Evolutionary conservation across 2,113 vertebrate genomes (phyloP).

Genomic region (Anoura caudifer): DNA sequence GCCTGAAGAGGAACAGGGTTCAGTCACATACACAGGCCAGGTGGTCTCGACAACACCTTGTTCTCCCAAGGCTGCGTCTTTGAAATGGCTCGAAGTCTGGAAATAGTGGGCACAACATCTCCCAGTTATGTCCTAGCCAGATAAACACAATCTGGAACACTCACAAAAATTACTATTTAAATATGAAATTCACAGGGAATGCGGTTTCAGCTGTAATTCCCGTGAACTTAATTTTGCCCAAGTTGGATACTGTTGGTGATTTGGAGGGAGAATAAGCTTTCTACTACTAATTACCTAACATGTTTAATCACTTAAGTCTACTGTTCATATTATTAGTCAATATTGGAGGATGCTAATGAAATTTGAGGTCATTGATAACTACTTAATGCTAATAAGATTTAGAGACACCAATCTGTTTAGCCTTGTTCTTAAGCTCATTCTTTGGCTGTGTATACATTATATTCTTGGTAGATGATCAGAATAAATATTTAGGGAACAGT

Average conservation of each 20-base stretch:
- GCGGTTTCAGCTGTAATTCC: not conserved
- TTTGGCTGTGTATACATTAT: not conserved
- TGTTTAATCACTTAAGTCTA: not conserved
- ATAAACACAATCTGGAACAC: not conserved
- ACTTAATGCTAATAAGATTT: not conserved
- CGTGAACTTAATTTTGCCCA: not conserved
- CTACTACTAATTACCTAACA: not conserved
- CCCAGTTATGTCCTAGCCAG: not conserved
- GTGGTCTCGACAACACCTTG: not conserved
- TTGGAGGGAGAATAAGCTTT: not conserved
- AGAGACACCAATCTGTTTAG: not conserved
- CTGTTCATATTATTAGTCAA: not conserved
- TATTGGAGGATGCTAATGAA: not conserved
- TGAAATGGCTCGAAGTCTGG: not conserved
- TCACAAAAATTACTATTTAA: not conserved
- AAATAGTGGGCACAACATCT: not conserved
- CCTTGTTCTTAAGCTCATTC: not conserved
- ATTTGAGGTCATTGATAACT: not conserved
- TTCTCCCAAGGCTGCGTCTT: not conserved
- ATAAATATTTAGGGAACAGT: conserved; percentile 48
- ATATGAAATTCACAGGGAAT: not conserved
- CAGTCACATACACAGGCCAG: not conserved
- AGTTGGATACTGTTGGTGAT: not conserved
- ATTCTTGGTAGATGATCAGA: conserved; percentile 27
- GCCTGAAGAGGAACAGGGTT: not conserved